A percentile compares a stretch with the other conserved stretches of the same genome.
Conservation (phyloP, 92 coral and sea anemone species). For the Epizoanthus stellaris region DNA sequence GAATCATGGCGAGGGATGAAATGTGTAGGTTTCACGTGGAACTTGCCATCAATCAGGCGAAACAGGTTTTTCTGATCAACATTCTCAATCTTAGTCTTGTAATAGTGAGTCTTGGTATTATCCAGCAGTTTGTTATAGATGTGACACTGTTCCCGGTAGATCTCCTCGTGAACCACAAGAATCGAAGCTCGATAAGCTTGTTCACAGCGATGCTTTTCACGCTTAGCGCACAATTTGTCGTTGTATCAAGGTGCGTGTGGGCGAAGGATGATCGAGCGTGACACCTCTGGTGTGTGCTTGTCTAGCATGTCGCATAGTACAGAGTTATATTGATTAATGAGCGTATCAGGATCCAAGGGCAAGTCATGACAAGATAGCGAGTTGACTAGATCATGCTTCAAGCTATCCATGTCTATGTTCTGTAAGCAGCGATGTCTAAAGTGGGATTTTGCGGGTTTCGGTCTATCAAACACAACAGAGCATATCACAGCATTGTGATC, state of each 20-base stretch:
- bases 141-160: constrained; percentile 36
- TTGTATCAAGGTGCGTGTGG: constrained; percentile 54
- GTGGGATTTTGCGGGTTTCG: too few relatives aligned
- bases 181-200: constrained; percentile 42
- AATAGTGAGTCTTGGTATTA: constrained; percentile 42
- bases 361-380: constrained; percentile 13
- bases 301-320: constrained; percentile 41
- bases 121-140: constrained; percentile 33
- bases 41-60: constrained; percentile 38
- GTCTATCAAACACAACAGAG: too few relatives aligned
- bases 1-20: constrained; percentile 22
- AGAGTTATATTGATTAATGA: constrained; percentile 53
- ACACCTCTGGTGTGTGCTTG: constrained; percentile 53
- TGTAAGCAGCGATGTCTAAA: too few relatives aligned
- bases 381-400: constrained; percentile 35
- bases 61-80: constrained; percentile 49
- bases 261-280: constrained; percentile 48
- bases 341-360: constrained; percentile 16
- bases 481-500: too few relatives aligned
- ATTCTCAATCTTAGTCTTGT: constrained; percentile 22
- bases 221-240: constrained; percentile 40
- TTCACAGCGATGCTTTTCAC: constrained; percentile 54
- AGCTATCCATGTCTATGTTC: constrained; percentile 42
- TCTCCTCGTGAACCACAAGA: constrained; percentile 56
- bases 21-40: background rate